Conservation (phyloP, 2,797 vertebrate species). For the Peromyscus attwateri region DNA sequence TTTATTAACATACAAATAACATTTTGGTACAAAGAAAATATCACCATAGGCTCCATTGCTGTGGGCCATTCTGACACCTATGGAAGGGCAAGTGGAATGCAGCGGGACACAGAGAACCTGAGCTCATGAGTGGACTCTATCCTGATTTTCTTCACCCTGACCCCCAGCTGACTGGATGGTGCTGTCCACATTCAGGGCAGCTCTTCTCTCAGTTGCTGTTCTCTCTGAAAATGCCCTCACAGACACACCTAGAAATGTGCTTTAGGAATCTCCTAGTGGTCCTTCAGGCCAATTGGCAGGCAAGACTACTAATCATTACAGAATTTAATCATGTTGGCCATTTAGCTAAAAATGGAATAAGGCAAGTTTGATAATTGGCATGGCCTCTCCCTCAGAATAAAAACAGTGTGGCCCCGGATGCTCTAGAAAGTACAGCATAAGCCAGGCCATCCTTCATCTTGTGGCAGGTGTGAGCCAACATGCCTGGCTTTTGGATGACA, state of each 20-base stretch:
- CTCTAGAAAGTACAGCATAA: too few species aligned
- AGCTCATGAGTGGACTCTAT: background rate
- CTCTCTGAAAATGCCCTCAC: background rate
- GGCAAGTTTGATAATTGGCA: background rate
- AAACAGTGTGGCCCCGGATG: background rate
- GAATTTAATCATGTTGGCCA: background rate
- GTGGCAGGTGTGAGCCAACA: background rate
- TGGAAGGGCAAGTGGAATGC: background rate
- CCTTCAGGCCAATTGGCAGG: background rate
- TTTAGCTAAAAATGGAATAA: slow-evolving; percentile 47
- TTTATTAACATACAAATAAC: too few species aligned
- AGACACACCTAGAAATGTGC: background rate
- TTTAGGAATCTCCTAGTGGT: background rate
- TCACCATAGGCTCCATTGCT: background rate
- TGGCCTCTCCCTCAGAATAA: background rate
- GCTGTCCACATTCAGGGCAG: background rate
- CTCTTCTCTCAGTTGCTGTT: background rate
- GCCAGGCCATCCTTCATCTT: background rate
- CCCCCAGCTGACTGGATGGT: background rate
- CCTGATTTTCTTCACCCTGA: background rate
- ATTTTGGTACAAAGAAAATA: too few species aligned
- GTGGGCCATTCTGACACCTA: background rate
- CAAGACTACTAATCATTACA: background rate
- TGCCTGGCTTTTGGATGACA: background rate
- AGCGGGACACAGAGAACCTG: background rate